Evolutionary conservation across 2,113 vertebrate species (phyloP).

Genomic region (Carassius gibelio): DNA sequence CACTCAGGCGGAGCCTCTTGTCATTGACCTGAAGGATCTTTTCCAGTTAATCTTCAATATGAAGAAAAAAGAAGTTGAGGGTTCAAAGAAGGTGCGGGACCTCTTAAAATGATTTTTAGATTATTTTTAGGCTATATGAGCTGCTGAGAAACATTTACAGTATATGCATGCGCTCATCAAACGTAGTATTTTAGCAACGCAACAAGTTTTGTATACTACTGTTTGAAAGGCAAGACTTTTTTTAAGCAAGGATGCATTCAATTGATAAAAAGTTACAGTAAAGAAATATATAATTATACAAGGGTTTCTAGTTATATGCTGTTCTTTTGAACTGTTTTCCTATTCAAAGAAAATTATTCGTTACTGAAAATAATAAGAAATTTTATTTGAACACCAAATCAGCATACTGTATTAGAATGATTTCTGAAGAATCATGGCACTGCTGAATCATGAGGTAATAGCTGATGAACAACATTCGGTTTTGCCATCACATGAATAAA

Average conservation of each 20-base stretch:
- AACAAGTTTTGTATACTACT: background rate
- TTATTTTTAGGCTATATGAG: background rate
- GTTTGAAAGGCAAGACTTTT: background rate
- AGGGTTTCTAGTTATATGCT: too few relatives aligned
- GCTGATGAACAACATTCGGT: background rate
- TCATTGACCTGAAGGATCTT: slow-evolving; percentile 95
- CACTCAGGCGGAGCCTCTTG: slow-evolving; percentile 89
- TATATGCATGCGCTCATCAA: background rate
- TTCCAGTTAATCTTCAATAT: slow-evolving; percentile 95
- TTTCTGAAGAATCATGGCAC: background rate
- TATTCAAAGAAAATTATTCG: too few relatives aligned
- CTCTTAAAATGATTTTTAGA: background rate
- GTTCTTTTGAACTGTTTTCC: too few relatives aligned
- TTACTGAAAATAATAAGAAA: too few relatives aligned
- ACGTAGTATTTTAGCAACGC: background rate
- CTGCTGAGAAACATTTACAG: background rate
- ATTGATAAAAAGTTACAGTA: background rate
- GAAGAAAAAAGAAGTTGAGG: slow-evolving; percentile 89
- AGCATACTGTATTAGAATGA: background rate
- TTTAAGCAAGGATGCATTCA: background rate
- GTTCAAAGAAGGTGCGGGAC: slow-evolving; percentile 80
- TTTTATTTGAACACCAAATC: background rate
- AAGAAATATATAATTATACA: background rate
- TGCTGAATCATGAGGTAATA: background rate
- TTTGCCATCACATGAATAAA: background rate